Evolutionary conservation across 2,113 vertebrate genomes (phyloP), one percentile per base, ranked within the genome.

Genomic region (Ciconia boyciana): DNA sequence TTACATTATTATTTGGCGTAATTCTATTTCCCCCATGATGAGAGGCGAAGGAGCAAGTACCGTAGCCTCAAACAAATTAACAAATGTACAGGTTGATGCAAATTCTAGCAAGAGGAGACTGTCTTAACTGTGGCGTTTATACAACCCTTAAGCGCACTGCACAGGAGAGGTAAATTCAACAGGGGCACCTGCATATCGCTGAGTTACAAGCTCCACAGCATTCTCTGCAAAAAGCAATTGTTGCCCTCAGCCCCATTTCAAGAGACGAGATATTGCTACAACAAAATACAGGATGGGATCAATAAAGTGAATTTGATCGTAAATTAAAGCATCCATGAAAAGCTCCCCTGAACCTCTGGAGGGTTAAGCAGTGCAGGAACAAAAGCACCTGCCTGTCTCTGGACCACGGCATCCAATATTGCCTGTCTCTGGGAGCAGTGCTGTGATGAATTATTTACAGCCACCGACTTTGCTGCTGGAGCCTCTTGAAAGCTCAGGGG

Each of bases 331-430:
- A 13, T 44, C 65, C 77, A 29, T 9, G 64, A 62, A 51, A 21
- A 81, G 7, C 62, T 85, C 6, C 34, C 28, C 29, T 0, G 72
- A 51, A 21, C 43, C 74, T 52, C 80, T 9, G 76, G 62, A 65
- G 76, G 48, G 64, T 9, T 68, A 9, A 15, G 76, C 55, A n/a
- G 39, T 0, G 41, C 72, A 41, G 64, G 8, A 75, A 55, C 26
- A 66, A 51, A 79, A 78, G 71, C 49, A 69, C 44, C 83, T 18
- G 78, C 79, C 75, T 52, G 75, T 44, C 71, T 96, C 41, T 41
- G 5, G 75, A 29, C 65, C 54, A 4, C 0, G 0, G 54, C 10
- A 0, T 62, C 83, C 66, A 4, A 51, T 52, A 58, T 28, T 19
- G 44, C 28, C 51, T 32, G 70, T 16, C 70, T 46, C 58, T 6